phyloP scores from a whole-genome alignment of 1,140 invertebrate species.

The Drosophila cardini region DNA sequence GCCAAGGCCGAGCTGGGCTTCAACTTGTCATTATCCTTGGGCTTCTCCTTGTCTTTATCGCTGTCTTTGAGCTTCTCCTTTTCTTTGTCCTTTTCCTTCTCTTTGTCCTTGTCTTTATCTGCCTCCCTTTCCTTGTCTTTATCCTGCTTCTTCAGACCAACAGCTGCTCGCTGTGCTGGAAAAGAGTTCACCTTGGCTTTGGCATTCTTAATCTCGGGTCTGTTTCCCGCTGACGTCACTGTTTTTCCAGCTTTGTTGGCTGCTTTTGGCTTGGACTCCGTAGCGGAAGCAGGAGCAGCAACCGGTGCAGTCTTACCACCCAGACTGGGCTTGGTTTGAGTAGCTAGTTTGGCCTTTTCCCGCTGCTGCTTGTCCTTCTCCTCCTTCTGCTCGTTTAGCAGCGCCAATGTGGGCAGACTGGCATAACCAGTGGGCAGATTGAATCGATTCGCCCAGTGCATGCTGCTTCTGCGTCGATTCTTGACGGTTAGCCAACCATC shows the following conservation, averaged over 20 bases:
- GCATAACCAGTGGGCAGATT: conserved; percentile 89
- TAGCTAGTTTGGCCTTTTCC: conserved; percentile 22
- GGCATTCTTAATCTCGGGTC: conserved; percentile 84
- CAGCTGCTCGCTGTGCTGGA: conserved; percentile 48
- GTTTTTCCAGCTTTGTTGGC: conserved; percentile 57
- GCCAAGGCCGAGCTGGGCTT: neutral
- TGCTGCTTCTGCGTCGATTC: conserved; percentile 86
- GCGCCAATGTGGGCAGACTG: conserved; percentile 87
- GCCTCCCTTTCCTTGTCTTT: conserved; percentile 28
- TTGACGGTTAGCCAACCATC: conserved; percentile 89
- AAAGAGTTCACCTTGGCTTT: conserved; percentile 83
- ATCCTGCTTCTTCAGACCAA: conserved; percentile 38
- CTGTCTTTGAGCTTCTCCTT: conserved; percentile 16
- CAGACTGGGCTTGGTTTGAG: conserved; percentile 35
- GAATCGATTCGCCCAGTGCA: conserved; percentile 88
- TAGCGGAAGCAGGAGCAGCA: conserved; percentile 1
- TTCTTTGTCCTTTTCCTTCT: conserved; percentile 19
- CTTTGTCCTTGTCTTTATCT: conserved; percentile 18
- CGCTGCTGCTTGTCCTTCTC: conserved; percentile 55
- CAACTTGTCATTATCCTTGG: conserved; percentile 11
- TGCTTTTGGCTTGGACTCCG: conserved; percentile 48
- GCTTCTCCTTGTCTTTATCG: conserved; percentile 15
- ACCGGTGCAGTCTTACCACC: conserved; percentile 6
- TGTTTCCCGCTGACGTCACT: conserved; percentile 8
- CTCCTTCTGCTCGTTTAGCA: conserved; percentile 85